These are phyloP conservation scores for Pemphigus obesinymphae DNA, from an alignment of 1,140 invertebrate species.

Conservation along the genomic window DNA sequence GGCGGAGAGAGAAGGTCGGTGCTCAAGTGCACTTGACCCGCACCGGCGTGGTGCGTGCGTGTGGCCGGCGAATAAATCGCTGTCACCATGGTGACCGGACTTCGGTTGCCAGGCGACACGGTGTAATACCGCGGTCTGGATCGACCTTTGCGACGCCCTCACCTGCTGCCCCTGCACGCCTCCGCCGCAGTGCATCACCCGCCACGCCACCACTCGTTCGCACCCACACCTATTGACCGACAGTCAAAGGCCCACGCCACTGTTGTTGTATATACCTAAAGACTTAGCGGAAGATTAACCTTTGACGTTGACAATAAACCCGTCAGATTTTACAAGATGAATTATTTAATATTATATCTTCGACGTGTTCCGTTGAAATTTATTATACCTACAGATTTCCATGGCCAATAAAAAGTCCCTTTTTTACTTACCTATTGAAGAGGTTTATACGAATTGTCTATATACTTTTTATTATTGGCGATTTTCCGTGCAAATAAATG, in stretches of 20 bases:
- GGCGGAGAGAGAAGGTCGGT: background rate
- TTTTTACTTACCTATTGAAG: too few species aligned
- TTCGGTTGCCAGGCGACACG: conserved; percentile 37
- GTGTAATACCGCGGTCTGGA: conserved; percentile 9
- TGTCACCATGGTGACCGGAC: conserved; percentile 38
- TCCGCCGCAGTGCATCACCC: background rate
- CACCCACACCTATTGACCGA: conserved; percentile 22
- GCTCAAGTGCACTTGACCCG: conserved; percentile 38
- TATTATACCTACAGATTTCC: background rate
- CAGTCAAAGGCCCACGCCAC: conserved; percentile 24
- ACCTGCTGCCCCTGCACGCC: background rate
- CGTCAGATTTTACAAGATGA: conserved; percentile 23
- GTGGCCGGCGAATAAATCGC: conserved; percentile 40
- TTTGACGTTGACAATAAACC: conserved; percentile 28
- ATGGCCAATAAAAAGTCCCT: background rate
- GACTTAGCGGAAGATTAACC: conserved; percentile 26
- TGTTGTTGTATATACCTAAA: conserved; percentile 8
- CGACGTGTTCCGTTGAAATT: background rate
- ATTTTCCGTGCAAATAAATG: too few species aligned
- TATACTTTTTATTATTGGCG: too few species aligned
- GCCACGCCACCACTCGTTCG: background rate
- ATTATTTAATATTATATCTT: conserved; percentile 30
- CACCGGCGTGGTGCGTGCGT: conserved; percentile 27
- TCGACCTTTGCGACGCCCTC: conserved; percentile 41
- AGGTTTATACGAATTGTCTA: too few species aligned